Conservation (phyloP, 2,888 invertebrate genomes). For the Oscheius sp. region DNA sequence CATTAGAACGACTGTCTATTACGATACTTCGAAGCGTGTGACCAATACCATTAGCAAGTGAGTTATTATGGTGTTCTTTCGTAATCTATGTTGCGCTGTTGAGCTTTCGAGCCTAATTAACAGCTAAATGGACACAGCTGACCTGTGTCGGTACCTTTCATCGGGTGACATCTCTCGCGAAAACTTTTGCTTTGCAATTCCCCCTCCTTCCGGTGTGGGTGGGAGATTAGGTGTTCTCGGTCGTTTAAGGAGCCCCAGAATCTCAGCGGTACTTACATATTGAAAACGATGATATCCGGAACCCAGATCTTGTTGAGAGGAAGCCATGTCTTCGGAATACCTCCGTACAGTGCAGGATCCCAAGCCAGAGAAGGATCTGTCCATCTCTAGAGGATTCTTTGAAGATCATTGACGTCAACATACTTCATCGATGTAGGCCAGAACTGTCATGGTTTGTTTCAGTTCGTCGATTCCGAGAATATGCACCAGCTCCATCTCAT, state of each 20-base stretch:
- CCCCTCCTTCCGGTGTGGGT: slow-evolving; percentile 13
- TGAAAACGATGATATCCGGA: slow-evolving; percentile 88
- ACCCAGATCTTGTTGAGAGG: slow-evolving; percentile 87
- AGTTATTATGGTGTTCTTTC: slow-evolving; percentile 31
- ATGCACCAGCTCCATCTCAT: slow-evolving; percentile 69
- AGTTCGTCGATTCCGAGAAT: slow-evolving; percentile 71
- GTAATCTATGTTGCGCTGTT: slow-evolving; percentile 33
- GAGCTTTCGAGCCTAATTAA: slow-evolving; percentile 21
- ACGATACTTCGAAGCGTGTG: neutral
- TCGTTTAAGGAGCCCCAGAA: neutral
- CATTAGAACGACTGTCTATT: neutral
- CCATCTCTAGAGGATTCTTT: slow-evolving; percentile 79
- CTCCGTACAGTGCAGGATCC: slow-evolving; percentile 86
- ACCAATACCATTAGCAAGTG: slow-evolving; percentile 30
- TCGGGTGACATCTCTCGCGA: slow-evolving; percentile 32
- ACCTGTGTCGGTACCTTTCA: slow-evolving; percentile 35
- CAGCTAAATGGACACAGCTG: slow-evolving; percentile 34
- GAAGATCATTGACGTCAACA: neutral
- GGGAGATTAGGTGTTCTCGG: neutral
- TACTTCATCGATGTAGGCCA: slow-evolving; percentile 71
- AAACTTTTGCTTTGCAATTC: slow-evolving; percentile 23
- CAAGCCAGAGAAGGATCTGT: slow-evolving; percentile 86
- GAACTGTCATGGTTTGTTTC: slow-evolving; percentile 71
- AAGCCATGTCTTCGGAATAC: slow-evolving; percentile 85
- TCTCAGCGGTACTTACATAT: slow-evolving; percentile 81